phyloP scores from a whole-genome alignment of 2,113 vertebrate species.

The Dasyprocta punctata region DNA sequence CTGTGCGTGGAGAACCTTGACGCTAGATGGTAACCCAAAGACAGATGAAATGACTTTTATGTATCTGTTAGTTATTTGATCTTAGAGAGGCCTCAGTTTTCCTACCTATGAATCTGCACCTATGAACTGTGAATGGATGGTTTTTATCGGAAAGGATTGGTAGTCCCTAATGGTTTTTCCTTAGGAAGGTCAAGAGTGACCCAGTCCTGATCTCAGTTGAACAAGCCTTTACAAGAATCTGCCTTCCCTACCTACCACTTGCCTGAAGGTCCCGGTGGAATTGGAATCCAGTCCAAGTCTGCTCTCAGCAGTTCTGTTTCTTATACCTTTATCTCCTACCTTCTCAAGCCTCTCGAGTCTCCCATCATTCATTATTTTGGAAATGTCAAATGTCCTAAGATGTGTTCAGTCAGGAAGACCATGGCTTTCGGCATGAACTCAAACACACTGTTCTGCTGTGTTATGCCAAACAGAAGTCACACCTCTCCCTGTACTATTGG shows the following conservation, averaged over 20 bases:
- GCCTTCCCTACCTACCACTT: neutral
- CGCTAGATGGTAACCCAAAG: neutral
- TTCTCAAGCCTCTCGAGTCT: neutral
- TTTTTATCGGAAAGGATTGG: neutral
- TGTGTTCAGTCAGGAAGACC: neutral
- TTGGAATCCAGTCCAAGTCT: neutral
- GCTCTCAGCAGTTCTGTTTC: neutral
- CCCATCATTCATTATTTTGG: neutral
- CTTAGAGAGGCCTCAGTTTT: neutral
- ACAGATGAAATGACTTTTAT: neutral
- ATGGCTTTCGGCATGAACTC: neutral
- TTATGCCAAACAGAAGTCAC: neutral
- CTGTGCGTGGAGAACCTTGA: slow-evolving; percentile 46
- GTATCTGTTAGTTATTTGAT: neutral
- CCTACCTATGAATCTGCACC: neutral
- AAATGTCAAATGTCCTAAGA: neutral
- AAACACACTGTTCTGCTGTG: neutral
- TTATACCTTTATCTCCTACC: neutral
- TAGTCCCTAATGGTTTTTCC: slow-evolving; percentile 13
- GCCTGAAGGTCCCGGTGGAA: neutral
- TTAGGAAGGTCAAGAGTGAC: neutral
- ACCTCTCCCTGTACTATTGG: neutral
- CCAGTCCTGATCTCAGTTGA: neutral
- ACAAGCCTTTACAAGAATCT: neutral
- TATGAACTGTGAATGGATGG: neutral